Evolutionary conservation across 2,113 vertebrate species (phyloP), one percentile per base, ranked within the genome.

Genomic region (Campylorhamphus procurvoides): DNA sequence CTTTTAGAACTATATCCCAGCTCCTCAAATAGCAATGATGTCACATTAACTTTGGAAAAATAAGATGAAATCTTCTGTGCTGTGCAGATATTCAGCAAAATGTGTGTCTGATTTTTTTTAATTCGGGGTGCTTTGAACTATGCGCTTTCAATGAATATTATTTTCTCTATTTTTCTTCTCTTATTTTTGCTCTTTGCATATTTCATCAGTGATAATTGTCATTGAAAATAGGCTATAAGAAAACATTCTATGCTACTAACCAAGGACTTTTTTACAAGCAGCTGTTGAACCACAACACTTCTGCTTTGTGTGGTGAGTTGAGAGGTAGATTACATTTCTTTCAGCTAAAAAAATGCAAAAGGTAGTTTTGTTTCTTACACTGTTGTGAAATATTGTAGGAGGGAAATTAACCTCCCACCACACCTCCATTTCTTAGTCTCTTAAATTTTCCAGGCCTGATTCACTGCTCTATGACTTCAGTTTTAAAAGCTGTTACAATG

Each of bases 381-480:
- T 89, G 75, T 59, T 81, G 31, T 17, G 7, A 93, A 89, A 94
- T 96, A 84, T 74, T 60, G 76, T 97, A 89, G 94, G 88, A 96
- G 88, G 77, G 49, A 89, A 95, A 95, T 94, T 95, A 95, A 89
- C 76, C 83, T 96, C 93, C 92, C 64, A 96, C 92, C 28, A 68
- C 69, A 89, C 88, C 76, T 92, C 64, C 62, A 31, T 84, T 95
- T 90, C 85, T 92, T 56, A 81, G 75, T 93, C 94, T 96, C 76
- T 80, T 68, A 81, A 89, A 50, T 16, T 92, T 96, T 78, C 68
- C 33, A 73, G 71, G 49, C 83, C 76, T 96, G 94, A 96, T 92
- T 95, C 93, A 95, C 76, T 7, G 0, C 40, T 75, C 64, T 94
- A 75, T 96, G 96, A 97, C 76, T 96, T 64, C 63, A 90, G 52